These are phyloP conservation scores for Brachypteracias leptosomus DNA, from an alignment of 2,113 vertebrate species.

Conservation along the genomic window DNA sequence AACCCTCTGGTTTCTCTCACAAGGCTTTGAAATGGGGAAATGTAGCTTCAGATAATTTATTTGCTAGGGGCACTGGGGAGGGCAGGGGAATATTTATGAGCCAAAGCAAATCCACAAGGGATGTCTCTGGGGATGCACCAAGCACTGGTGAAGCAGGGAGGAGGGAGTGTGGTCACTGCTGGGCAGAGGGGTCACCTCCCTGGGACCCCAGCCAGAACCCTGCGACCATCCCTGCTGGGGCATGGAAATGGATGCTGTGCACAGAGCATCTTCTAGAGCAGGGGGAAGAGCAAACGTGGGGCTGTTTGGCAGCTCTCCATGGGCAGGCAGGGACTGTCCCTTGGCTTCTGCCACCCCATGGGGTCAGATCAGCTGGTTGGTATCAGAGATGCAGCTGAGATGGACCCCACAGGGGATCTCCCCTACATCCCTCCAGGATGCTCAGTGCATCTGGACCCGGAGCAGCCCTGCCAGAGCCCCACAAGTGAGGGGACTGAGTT, in stretches of 20 bases:
- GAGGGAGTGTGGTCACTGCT: background rate
- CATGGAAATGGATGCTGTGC: background rate
- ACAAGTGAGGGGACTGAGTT: rapidly evolving
- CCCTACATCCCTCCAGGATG: background rate
- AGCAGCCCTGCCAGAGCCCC: background rate
- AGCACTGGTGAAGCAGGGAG: rapidly evolving
- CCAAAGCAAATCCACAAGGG: background rate
- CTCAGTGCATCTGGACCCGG: background rate
- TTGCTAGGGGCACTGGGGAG: background rate
- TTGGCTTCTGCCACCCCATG: background rate
- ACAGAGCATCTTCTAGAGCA: background rate
- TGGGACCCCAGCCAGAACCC: background rate
- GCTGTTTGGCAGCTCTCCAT: background rate
- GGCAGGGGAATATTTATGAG: background rate
- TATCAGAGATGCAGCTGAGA: background rate
- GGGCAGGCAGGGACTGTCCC: background rate
- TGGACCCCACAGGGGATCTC: background rate
- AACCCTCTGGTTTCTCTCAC: slow-evolving; percentile 52
- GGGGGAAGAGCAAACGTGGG: background rate
- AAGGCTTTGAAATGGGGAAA: slow-evolving; percentile 33
- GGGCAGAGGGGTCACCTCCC: background rate
- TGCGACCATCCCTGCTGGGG: rapidly evolving
- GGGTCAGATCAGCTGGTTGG: background rate
- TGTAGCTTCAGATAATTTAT: slow-evolving; percentile 8
- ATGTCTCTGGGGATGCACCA: background rate